Conservation (phyloP, 2,113 vertebrate genomes). For the Loxodonta africana region DNA sequence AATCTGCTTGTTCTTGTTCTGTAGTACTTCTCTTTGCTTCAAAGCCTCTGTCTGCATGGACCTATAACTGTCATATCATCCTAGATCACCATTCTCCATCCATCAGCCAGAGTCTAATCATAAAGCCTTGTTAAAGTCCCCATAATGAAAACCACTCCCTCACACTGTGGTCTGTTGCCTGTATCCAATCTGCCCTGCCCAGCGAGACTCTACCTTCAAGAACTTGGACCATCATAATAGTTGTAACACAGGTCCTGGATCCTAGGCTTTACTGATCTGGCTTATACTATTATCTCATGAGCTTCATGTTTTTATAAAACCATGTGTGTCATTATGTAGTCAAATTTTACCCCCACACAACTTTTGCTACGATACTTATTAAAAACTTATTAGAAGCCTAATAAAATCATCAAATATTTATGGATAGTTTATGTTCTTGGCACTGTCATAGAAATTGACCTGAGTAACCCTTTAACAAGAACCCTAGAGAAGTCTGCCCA, state of each 20-base stretch:
- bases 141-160: neutral
- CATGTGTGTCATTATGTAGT: neutral
- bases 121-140: neutral
- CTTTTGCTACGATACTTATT: slow-evolving; percentile 1
- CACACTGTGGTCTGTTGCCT: neutral
- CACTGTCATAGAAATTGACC: neutral
- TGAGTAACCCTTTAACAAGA: neutral
- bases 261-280: neutral
- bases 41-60: neutral
- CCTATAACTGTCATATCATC: neutral
- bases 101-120: neutral
- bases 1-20: neutral
- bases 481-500: neutral
- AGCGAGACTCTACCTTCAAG: neutral
- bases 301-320: neutral
- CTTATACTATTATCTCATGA: neutral
- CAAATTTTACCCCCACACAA: neutral
- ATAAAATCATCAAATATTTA: slow-evolving; percentile 34
- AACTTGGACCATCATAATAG: neutral
- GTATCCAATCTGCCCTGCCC: neutral
- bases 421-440: neutral
- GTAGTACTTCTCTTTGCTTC: neutral
- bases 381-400: slow-evolving; percentile 49
- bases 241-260: neutral
- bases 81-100: neutral